Base-by-base conservation (phyloP, 2,888 invertebrate species). In the Craniophora ligustri region DNA sequence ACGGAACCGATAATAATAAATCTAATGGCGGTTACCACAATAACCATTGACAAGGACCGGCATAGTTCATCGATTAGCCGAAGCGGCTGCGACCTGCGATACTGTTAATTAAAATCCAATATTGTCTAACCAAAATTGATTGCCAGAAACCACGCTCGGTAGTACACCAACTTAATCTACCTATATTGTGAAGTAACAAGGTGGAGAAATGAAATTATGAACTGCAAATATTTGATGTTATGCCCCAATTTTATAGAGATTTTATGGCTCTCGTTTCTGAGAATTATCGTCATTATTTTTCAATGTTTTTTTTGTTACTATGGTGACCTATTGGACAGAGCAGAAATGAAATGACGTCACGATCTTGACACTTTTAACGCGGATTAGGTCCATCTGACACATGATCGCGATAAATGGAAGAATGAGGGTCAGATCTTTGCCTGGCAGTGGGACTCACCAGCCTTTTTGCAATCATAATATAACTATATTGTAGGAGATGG, bases 61-160 rank as follows among this genome's bases (percentile, higher is more conserved):
- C 75, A 72, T 79, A 79, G 81, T 81, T 76, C 81, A 81, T 85
- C 85, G 83, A 86, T 86, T 87, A 85, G 82, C 68, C 60, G 74
- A 65, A 74, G 74, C 77, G 75, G 76, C 71, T 80, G 65, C 77
- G 75, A 83, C 79, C 81, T 79, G 79, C 86, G 85, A 86, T 87
- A 89, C 87, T 86, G 86, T 88, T 92, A 93, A 93, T 93, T 93
- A 91, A 92, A 93, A 92, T 89, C 89, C 89, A 93, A 92, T 93
- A 93, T 92, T 92, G 92, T 90, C 87, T 89, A 91, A 92, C 92
- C 89, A 85, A 92, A 91, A 91, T 91, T 92, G 91, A 92, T 92
- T 90, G 86, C 83, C 79, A 76, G 79, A 79, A 81, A 86, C 84
- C 85, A 72, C 81, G 81, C 75, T 79, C 76, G 69, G 55, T 71